Conservation (phyloP, 1,140 invertebrate genomes). For the Frieseomelitta varia region DNA sequence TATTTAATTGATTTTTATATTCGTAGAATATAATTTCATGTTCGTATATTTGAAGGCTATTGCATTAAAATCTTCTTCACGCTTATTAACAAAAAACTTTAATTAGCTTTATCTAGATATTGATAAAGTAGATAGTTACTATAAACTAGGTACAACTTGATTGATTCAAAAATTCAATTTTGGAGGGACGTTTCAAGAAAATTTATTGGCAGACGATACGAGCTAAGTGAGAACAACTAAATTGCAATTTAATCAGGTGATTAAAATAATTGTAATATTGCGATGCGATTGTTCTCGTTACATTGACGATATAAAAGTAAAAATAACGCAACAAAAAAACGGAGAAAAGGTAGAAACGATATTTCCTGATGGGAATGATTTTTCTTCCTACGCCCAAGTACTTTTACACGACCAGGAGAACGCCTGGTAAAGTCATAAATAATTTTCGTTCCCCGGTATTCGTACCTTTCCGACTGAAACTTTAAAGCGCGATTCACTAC, state of each 20-base stretch:
- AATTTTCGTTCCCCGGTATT: background rate
- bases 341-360: background rate
- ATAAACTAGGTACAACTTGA: background rate
- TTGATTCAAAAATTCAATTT: background rate
- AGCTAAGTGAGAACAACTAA: background rate
- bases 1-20: too few species aligned
- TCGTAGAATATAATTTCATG: too few species aligned
- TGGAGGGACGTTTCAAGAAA: background rate
- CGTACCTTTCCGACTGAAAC: background rate
- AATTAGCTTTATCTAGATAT: too few species aligned
- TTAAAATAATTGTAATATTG: background rate
- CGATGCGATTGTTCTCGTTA: background rate
- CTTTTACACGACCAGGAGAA: slow-evolving; percentile 1
- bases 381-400: background rate
- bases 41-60: too few species aligned
- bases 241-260: background rate
- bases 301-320: too few species aligned
- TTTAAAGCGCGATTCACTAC: slow-evolving; percentile 25
- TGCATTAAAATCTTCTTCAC: too few species aligned
- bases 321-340: background rate
- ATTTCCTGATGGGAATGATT: background rate
- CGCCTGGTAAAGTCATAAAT: background rate
- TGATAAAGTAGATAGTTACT: too few species aligned
- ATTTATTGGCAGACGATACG: background rate
- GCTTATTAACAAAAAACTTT: too few species aligned